Conservation (phyloP, 2,888 invertebrate species). For the Tetragnatha montana region DNA sequence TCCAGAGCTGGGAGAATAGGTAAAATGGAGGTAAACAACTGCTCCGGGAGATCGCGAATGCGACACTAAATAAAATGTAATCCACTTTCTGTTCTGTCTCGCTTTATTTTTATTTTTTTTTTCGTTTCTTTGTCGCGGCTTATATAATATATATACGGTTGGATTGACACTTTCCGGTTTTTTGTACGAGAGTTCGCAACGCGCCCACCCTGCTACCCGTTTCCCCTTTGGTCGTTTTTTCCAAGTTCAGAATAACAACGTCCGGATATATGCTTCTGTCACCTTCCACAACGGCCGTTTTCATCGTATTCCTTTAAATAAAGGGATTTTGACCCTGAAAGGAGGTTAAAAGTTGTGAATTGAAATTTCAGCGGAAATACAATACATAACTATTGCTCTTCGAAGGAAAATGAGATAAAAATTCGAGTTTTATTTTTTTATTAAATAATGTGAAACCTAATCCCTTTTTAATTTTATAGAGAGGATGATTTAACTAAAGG, state of each 20-base stretch:
- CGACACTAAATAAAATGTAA: constrained; percentile 66
- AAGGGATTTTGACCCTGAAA: constrained; percentile 23
- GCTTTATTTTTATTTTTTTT: background rate
- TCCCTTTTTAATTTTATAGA: too few species aligned
- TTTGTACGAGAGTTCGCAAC: constrained; percentile 62
- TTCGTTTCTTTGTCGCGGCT: constrained; percentile 5
- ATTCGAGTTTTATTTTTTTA: too few species aligned
- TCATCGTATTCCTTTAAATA: constrained; percentile 28
- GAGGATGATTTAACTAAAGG: too few species aligned
- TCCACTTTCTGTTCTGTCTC: constrained; percentile 40
- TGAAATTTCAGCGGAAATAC: background rate
- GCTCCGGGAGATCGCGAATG: constrained; percentile 10
- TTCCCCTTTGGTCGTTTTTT: constrained; percentile 52
- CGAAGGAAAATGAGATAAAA: background rate
- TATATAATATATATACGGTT: constrained; percentile 51
- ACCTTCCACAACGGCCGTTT: constrained; percentile 16
- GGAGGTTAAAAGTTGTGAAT: constrained; percentile 6
- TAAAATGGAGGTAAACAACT: constrained; percentile 38
- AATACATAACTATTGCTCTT: background rate
- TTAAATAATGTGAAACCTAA: too few species aligned
- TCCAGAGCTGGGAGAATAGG: constrained; percentile 5
- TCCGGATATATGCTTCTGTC: constrained; percentile 31
- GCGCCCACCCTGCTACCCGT: constrained; percentile 37
- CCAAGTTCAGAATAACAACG: constrained; percentile 34
- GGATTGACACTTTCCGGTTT: constrained; percentile 65